Evolutionary conservation across 1,140 invertebrate species (phyloP), one percentile per base, ranked within the genome.

Genomic region (Rhyacophila brunnea): DNA sequence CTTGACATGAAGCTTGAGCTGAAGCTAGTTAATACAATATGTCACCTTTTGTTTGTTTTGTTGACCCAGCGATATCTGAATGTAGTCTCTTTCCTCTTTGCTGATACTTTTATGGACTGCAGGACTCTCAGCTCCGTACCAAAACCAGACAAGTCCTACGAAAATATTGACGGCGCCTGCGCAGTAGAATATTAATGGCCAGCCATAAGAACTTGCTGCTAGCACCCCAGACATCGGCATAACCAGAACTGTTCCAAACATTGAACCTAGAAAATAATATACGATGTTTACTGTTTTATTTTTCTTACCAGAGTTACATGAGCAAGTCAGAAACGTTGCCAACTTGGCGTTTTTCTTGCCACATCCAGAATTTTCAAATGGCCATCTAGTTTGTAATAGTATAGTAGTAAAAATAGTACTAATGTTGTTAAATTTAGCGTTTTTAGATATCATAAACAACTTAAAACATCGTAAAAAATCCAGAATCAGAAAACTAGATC

Each of bases 161-260:
- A 71, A 0, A 1, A 74, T 40, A 1, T 72, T 68, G 0, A 77
- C 20, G 58, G 68, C 64, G 65, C 86, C 86, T 75, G 84, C 86
- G 6, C 80, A 63, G 58, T 84, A 85, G 63, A 83, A 85, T 34
- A 81, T 79, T 3, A 76, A 74, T 0, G 85, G 83, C 86, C 86
- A 87, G 0, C 85, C 86, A 0, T 82, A 65, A 0, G 65, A 17
- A 0, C 82, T 81, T 2, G 76, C 75, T 0, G 84, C 73, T 6
- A 88, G 72, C 20, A 81, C 75, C 0, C 86, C 86, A 6, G 80
- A 81, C 40, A 83, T 74, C 9, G 83, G 77, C 15, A 87, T 67
- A n/a, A 83, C 78, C n/a, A 86, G 64, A 5, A 87, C 83, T 17
- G 84, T 84, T 3, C 86, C 86, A 1, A 87, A 69, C 56, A 84